Conservation (phyloP, 1,140 invertebrate genomes). For the Dendrolimus kikuchii region DNA sequence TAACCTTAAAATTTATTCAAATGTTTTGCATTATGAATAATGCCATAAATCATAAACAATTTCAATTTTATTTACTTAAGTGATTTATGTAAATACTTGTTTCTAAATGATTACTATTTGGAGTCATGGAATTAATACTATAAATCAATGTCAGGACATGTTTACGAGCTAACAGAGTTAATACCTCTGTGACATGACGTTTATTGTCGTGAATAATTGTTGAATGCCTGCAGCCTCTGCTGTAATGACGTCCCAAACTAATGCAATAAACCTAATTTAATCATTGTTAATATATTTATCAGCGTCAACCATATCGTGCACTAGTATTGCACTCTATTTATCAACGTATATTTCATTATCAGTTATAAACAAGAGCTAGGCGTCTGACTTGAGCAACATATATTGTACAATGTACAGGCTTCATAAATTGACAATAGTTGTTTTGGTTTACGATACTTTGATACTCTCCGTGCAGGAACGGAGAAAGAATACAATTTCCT, state of each 20-base stretch:
- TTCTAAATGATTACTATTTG: constrained; percentile 50
- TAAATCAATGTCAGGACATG: constrained; percentile 65
- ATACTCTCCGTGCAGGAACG: too few species aligned
- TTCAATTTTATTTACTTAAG: constrained; percentile 19
- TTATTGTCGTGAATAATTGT: constrained; percentile 66
- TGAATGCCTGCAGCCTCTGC: constrained; percentile 26
- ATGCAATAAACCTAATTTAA: constrained; percentile 16
- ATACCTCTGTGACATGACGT: constrained; percentile 64
- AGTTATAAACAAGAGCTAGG: too few species aligned
- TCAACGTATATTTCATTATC: too few species aligned
- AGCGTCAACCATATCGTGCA: not conserved
- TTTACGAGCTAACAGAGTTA: constrained; percentile 68
- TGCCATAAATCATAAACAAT: too few species aligned
- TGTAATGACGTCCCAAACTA: constrained; percentile 10
- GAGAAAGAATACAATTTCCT: too few species aligned
- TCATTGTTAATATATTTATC: constrained; percentile 12
- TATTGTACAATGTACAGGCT: too few species aligned
- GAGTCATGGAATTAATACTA: constrained; percentile 56
- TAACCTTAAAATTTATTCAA: too few species aligned
- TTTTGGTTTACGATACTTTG: too few species aligned
- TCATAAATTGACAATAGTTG: too few species aligned
- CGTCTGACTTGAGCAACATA: too few species aligned
- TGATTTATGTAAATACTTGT: constrained; percentile 48
- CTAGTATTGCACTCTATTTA: too few species aligned
- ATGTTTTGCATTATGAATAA: too few species aligned